phyloP scores from a whole-genome alignment of 2,888 invertebrate genomes.

The Tetheella fluctuosa region DNA sequence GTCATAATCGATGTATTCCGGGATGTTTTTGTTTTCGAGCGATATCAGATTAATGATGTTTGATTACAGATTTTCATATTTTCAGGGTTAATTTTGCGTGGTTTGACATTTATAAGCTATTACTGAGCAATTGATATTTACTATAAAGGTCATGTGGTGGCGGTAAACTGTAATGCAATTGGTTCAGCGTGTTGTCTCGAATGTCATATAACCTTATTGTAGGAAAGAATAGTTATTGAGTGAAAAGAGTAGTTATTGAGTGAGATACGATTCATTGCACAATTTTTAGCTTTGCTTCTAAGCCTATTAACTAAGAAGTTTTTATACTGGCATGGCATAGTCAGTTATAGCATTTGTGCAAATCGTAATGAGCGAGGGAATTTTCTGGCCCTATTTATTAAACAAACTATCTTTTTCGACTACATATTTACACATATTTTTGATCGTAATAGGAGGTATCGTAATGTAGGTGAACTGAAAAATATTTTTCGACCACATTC shows the following conservation, averaged over 20 bases:
- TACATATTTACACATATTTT: too few species aligned
- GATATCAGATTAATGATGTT: slow-evolving; percentile 54
- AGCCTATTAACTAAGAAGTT: too few species aligned
- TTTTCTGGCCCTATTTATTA: too few species aligned
- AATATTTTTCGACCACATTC: too few species aligned
- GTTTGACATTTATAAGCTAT: slow-evolving; percentile 18
- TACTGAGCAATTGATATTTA: slow-evolving; percentile 17
- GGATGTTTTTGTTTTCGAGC: slow-evolving; percentile 35
- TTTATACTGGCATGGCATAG: too few species aligned
- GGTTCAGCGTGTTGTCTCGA: background rate
- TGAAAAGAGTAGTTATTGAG: background rate
- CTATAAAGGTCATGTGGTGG: background rate
- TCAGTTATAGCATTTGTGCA: too few species aligned
- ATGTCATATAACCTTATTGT: background rate
- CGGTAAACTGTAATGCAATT: background rate
- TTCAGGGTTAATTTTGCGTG: slow-evolving; percentile 44
- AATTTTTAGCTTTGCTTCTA: background rate
- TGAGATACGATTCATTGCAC: background rate
- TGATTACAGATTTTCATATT: slow-evolving; percentile 50
- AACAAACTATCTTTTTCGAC: too few species aligned
- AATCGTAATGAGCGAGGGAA: too few species aligned
- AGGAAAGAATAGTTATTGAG: background rate
- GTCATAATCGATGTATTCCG: slow-evolving; percentile 5
- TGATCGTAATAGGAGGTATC: too few species aligned
- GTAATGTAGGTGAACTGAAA: too few species aligned